Base-by-base conservation (phyloP, 1,140 invertebrate species). In the Drosophila prosaltans region DNA sequence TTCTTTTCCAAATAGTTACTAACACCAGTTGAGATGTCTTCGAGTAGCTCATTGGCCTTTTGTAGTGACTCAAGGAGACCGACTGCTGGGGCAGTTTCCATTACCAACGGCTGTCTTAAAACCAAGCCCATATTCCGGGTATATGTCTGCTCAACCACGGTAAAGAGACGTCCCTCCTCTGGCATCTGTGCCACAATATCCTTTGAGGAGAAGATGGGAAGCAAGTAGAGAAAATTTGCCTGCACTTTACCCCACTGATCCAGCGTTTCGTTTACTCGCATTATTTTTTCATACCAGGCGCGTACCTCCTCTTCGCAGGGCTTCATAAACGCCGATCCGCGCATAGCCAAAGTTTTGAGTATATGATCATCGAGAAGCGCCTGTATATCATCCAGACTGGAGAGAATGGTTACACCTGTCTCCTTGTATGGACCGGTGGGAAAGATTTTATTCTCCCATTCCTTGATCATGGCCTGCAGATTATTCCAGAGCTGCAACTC, bases 131-230 rank as follows among this genome's bases (percentile, higher is more conserved):
- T 98, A 61, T 97, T 95, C 55, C 95, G 94, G 40, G 95, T 94
- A 93, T 97, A 98, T 40, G 95, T 97, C 79, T 93, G 93, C 91
- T 97, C 95, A 0, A 97, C 95, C 89, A 96, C 94, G 69, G 93
- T 91, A 92, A 97, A 98, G 63, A 97, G 92, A 9, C 94, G 93
- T 7, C 96, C 97, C 93, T 99, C 98, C 89, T 97, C 96, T 0
- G 97, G 98, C 95, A 99, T 97, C 93, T 99, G 98, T 1, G 95
- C 95, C 39, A 97, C 95, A 74, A 99, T 98, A 90, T 99, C 97
- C 89, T 97, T 97, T 0, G 97, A 98, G 2, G 96, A 97, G 93
- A 99, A 99, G 79, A 99, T 98, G 0, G 97, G 97, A 74, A 98
- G 93, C 28, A 99, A 93, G 92, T 98, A 98, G n/a, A 98, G 93